These are phyloP conservation scores for Leucozona laternaria DNA, from an alignment of 2,888 invertebrate genomes.

Conservation along the genomic window DNA sequence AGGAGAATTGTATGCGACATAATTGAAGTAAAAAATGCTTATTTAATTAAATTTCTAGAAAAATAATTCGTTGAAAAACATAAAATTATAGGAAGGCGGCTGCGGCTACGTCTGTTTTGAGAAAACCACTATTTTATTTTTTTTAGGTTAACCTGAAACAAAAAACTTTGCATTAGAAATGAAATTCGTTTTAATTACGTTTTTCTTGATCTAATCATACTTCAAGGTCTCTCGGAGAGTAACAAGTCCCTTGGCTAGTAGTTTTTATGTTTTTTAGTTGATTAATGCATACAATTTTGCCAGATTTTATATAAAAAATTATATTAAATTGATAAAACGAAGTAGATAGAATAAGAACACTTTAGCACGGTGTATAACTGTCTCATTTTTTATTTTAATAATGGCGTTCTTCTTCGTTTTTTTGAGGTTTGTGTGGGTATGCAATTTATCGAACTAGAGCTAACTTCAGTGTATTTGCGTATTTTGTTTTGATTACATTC, in stretches of 20 bases:
- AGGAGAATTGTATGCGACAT: conserved; percentile 98
- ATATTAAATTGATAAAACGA: conserved; percentile 9
- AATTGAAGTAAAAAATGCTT: background rate
- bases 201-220: background rate
- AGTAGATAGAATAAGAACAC: conserved; percentile 5
- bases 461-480: conserved; percentile 26
- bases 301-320: conserved; percentile 9
- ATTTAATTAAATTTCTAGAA: background rate
- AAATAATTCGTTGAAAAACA: conserved; percentile 24
- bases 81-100: background rate
- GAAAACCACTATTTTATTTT: background rate
- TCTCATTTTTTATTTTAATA: conserved; percentile 48
- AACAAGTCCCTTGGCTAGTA: background rate
- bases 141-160: conserved; percentile 29
- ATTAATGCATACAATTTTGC: background rate
- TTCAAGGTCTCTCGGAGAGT: background rate
- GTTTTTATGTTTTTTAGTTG: background rate
- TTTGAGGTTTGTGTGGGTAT: background rate
- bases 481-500: conserved; percentile 44
- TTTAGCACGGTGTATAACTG: conserved; percentile 51
- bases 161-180: background rate
- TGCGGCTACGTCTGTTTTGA: background rate
- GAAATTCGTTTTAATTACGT: background rate
- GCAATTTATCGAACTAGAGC: conserved; percentile 1
- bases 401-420: conserved; percentile 50